Conservation (phyloP, 2,888 invertebrate genomes). For the Neocrepidodera transversa region DNA sequence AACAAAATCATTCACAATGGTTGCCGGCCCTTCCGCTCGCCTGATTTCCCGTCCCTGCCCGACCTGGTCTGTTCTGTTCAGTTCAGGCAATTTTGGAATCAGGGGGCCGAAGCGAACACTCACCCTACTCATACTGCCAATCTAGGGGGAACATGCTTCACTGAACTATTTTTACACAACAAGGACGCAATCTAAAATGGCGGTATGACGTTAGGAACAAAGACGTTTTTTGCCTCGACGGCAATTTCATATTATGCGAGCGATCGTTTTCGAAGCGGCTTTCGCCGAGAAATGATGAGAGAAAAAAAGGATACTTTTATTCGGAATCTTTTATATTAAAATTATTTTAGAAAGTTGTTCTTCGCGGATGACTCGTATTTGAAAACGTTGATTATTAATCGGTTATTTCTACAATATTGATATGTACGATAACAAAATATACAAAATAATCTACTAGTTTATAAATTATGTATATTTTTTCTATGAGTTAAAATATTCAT, state of each 20-base stretch:
- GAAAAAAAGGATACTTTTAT: slow-evolving; percentile 5
- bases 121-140: slow-evolving; percentile 55
- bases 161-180: slow-evolving; percentile 60
- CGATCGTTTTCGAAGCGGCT: slow-evolving; percentile 10
- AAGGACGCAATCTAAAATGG: slow-evolving; percentile 59
- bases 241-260: slow-evolving; percentile 35
- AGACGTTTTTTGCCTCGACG: slow-evolving; percentile 51
- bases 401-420: too few relatives aligned
- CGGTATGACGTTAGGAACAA: slow-evolving; percentile 53
- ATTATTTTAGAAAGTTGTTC: not conserved
- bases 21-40: slow-evolving; percentile 54
- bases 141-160: slow-evolving; percentile 59
- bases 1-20: slow-evolving; percentile 47
- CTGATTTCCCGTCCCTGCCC: slow-evolving; percentile 52
- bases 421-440: too few relatives aligned
- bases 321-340: slow-evolving; percentile 10
- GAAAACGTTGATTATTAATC: too few relatives aligned
- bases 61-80: too few relatives aligned
- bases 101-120: slow-evolving; percentile 43
- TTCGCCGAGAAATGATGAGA: not conserved
- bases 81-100: slow-evolving; percentile 52
- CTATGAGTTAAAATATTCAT: too few relatives aligned
- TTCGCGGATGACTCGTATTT: not conserved
- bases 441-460: too few relatives aligned
- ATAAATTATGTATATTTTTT: too few relatives aligned